These are phyloP conservation scores for Chorisops tibialis DNA, from an alignment of 2,888 invertebrate genomes.

Conservation along the genomic window DNA sequence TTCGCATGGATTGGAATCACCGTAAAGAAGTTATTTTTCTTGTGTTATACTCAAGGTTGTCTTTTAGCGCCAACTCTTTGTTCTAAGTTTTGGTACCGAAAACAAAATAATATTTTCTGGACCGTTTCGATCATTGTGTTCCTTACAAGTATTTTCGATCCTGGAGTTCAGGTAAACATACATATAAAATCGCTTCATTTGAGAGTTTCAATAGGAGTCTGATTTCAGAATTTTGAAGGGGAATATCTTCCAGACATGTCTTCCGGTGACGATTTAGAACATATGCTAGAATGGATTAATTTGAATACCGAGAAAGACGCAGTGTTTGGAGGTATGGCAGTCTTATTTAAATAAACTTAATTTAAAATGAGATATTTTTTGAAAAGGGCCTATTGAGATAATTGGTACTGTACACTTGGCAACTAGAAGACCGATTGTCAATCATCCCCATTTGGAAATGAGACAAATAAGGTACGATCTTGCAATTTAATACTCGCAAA, in stretches of 20 bases:
- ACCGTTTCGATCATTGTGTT: constrained; percentile 53
- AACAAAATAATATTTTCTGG: constrained; percentile 50
- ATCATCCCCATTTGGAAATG: constrained; percentile 87
- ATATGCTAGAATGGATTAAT: constrained; percentile 74
- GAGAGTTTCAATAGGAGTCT: background rate
- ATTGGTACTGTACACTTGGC: constrained; percentile 77
- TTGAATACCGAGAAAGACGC: constrained; percentile 60
- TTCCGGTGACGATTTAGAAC: constrained; percentile 69
- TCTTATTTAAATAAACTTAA: background rate
- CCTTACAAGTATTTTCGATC: constrained; percentile 52
- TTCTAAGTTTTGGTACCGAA: constrained; percentile 57
- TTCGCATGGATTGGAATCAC: constrained; percentile 53
- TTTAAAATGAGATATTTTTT: background rate
- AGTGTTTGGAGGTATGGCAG: constrained; percentile 62
- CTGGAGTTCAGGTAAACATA: constrained; percentile 44
- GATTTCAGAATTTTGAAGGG: constrained; percentile 45
- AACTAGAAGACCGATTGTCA: constrained; percentile 73
- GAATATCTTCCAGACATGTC: constrained; percentile 61
- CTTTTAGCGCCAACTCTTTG: constrained; percentile 67
- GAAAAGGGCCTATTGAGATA: constrained; percentile 73
- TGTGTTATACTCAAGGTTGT: constrained; percentile 50
- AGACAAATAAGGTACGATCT: constrained; percentile 63
- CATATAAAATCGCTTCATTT: background rate
- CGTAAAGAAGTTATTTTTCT: constrained; percentile 48
- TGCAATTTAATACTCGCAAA: constrained; percentile 28